phyloP scores from a whole-genome alignment of 2,888 invertebrate species.

The Drosophila differens region DNA sequence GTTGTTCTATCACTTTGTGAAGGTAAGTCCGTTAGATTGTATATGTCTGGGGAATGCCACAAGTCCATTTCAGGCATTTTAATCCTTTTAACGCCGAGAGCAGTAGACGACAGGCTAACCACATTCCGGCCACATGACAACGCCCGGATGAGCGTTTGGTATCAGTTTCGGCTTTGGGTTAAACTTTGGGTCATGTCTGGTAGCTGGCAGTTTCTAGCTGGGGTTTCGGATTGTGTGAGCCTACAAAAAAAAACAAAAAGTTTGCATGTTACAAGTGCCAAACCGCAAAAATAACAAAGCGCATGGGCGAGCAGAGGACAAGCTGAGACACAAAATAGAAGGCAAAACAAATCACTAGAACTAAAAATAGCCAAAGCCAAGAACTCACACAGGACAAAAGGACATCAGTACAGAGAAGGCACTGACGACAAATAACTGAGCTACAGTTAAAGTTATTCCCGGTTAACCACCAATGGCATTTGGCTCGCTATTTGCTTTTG shows the following conservation, averaged over 20 bases:
- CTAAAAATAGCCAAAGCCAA: constrained; percentile 70
- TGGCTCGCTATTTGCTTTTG: constrained; percentile 46
- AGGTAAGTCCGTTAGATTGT: constrained; percentile 87
- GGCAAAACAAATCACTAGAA: constrained; percentile 71
- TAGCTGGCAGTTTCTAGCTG: constrained; percentile 2
- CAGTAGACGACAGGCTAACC: constrained; percentile 40
- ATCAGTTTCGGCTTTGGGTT: constrained; percentile 56
- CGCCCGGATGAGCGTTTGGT: constrained; percentile 42
- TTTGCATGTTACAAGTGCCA: constrained; percentile 73
- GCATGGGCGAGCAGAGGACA: constrained; percentile 37
- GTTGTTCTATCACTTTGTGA: constrained; percentile 93
- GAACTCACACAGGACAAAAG: constrained; percentile 23
- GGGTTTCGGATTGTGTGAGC: constrained; percentile 32
- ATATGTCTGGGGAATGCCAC: constrained; percentile 38
- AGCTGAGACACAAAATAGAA: constrained; percentile 38
- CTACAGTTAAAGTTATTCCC: constrained; percentile 41
- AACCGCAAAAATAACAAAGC: constrained; percentile 73
- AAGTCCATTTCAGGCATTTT: constrained; percentile 63
- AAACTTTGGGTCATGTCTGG: constrained; percentile 47
- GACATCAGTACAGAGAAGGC: constrained; percentile 11
- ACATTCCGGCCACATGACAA: constrained; percentile 30
- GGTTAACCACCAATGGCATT: constrained; percentile 56
- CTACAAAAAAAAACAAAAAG: constrained; percentile 29
- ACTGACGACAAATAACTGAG: constrained; percentile 44
- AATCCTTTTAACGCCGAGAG: constrained; percentile 67